These are phyloP conservation scores for Cataglyphis cursor DNA, from an alignment of 2,888 invertebrate species.

Conservation along the genomic window DNA sequence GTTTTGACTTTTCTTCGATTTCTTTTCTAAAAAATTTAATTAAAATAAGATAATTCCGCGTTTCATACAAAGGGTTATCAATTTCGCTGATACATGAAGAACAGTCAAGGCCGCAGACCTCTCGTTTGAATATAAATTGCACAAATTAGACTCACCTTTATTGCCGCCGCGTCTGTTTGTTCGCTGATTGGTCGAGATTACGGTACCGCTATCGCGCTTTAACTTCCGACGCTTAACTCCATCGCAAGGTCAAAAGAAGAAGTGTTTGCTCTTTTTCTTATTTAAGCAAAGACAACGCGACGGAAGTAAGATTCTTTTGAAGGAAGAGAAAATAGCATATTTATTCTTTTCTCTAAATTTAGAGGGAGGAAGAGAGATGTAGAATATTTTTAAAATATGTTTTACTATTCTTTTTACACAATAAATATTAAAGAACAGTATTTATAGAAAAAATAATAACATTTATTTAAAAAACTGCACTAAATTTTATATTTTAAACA, in stretches of 20 bases:
- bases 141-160: slow-evolving; percentile 85
- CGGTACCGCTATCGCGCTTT: slow-evolving; percentile 66
- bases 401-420: background rate
- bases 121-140: slow-evolving; percentile 85
- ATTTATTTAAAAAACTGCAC: background rate
- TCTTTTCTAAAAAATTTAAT: slow-evolving; percentile 6
- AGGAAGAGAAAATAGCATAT: background rate
- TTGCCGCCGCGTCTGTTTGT: slow-evolving; percentile 84
- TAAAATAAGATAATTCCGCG: slow-evolving; percentile 16
- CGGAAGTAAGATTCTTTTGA: background rate
- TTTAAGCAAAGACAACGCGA: slow-evolving; percentile 13
- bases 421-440: background rate
- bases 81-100: slow-evolving; percentile 75
- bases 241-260: slow-evolving; percentile 74
- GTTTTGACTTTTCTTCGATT: background rate
- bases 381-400: too few species aligned
- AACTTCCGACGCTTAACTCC: slow-evolving; percentile 68
- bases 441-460: background rate
- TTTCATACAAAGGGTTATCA: slow-evolving; percentile 72
- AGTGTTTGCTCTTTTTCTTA: slow-evolving; percentile 51
- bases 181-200: slow-evolving; percentile 84
- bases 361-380: too few species aligned
- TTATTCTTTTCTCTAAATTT: background rate
- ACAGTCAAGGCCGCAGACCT: slow-evolving; percentile 80
- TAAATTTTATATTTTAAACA: background rate